Conservation (phyloP, 2,797 vertebrate species). For the Galaxias olidus region DNA sequence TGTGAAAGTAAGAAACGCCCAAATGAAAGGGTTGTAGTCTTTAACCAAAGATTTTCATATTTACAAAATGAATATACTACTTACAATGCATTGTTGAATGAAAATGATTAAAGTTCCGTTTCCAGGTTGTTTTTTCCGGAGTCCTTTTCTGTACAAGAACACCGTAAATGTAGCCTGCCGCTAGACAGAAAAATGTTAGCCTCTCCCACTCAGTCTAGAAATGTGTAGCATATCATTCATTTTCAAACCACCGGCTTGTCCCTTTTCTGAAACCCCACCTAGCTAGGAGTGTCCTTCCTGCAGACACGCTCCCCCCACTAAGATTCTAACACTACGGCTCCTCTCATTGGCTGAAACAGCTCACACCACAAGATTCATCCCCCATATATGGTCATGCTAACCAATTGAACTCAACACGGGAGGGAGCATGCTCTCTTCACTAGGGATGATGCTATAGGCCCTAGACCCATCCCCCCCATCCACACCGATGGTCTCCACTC, state of each 20-base stretch:
- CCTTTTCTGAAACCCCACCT: constrained; percentile 64
- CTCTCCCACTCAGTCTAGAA: constrained; percentile 42
- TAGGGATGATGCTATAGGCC: constrained; percentile 12
- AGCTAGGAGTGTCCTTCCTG: constrained; percentile 22
- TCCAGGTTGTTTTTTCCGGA: not conserved
- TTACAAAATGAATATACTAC: constrained; percentile 36
- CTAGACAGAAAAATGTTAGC: constrained; percentile 23
- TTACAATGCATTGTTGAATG: constrained; percentile 71
- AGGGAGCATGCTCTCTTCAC: constrained; percentile 17
- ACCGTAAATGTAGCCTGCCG: constrained; percentile 11
- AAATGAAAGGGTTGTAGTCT: too few species aligned
- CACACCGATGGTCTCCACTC: constrained; percentile 28
- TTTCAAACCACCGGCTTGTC: constrained; percentile 64
- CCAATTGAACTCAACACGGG: constrained; percentile 39
- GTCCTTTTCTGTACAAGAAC: constrained; percentile 8
- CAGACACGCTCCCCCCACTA: not conserved
- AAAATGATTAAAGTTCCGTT: not conserved
- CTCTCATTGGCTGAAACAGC: constrained; percentile 67
- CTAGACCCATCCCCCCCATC: constrained; percentile 15
- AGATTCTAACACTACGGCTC: not conserved
- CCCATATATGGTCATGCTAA: constrained; percentile 65
- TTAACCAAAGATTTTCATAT: too few species aligned
- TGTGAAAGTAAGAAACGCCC: too few species aligned
- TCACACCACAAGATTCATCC: constrained; percentile 75
- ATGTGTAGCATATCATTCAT: constrained; percentile 64